A percentile compares a stretch with the other conserved stretches of the same genome.
These are phyloP conservation scores for Apodemia hepburni DNA, from an alignment of 2,888 invertebrate species.

Conservation along the genomic window DNA sequence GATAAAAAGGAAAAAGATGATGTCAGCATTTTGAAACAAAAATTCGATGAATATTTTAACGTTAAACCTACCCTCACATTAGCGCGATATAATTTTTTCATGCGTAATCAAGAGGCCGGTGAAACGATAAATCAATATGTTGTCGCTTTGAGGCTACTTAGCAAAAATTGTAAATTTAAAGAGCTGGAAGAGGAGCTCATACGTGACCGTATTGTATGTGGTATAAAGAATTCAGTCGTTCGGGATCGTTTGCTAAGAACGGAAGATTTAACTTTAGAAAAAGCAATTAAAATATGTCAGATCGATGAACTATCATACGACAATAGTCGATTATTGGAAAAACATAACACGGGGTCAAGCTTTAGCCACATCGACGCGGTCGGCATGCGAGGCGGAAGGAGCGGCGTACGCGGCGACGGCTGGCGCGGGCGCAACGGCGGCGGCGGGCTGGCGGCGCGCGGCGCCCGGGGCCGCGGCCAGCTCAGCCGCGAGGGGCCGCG, in stretches of 20 bases:
- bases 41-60: slow-evolving; percentile 33
- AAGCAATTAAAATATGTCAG: slow-evolving; percentile 27
- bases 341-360: background rate
- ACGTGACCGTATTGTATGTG: slow-evolving; percentile 29
- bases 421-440: background rate
- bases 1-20: slow-evolving; percentile 26
- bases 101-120: slow-evolving; percentile 29
- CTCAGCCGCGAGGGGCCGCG: background rate
- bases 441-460: background rate
- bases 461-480: background rate
- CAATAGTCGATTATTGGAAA: background rate
- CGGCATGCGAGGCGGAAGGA: background rate
- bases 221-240: slow-evolving; percentile 19
- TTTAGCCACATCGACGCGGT: background rate
- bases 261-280: slow-evolving; percentile 24
- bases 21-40: slow-evolving; percentile 26
- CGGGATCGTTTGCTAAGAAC: slow-evolving; percentile 20
- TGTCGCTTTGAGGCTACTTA: slow-evolving; percentile 30
- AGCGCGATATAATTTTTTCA: slow-evolving; percentile 28
- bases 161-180: slow-evolving; percentile 30
- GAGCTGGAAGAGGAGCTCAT: slow-evolving; percentile 27
- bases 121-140: slow-evolving; percentile 34
- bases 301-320: slow-evolving; percentile 26
- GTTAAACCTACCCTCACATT: slow-evolving; percentile 4
- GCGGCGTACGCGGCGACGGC: background rate